These are phyloP conservation scores for Didymodactylos carnosus DNA, from an alignment of 2,888 invertebrate species.

Conservation along the genomic window DNA sequence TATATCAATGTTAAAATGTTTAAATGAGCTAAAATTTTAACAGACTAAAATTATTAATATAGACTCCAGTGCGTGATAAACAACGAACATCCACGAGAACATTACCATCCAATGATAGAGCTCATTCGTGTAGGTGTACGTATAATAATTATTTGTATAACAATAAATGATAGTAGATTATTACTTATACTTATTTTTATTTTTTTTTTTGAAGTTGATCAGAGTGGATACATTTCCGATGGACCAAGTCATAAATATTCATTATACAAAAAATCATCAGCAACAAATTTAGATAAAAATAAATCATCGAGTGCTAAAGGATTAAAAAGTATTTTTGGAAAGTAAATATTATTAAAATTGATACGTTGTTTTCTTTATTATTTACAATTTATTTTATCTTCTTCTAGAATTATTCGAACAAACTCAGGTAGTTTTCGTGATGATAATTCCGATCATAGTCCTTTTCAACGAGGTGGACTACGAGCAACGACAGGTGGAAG, in stretches of 20 bases:
- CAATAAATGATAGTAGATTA: not conserved
- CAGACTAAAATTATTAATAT: no score
- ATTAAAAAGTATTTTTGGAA: not conserved
- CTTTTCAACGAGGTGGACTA: slow-evolving; percentile 11
- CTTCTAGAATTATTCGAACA: not conserved
- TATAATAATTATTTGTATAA: not conserved
- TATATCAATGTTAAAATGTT: no score
- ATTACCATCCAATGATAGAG: not conserved
- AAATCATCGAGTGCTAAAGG: slow-evolving; percentile 1
- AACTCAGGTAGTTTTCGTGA: not conserved
- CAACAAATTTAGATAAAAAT: not conserved
- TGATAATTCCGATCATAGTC: not conserved
- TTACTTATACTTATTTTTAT: no score
- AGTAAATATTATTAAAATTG: not conserved
- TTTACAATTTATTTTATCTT: not conserved
- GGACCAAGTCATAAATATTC: not conserved
- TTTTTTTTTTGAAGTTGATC: no score
- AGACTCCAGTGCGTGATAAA: not conserved
- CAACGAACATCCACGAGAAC: not conserved
- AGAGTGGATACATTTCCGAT: not conserved
- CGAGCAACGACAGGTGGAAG: slow-evolving; percentile 7
- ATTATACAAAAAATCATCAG: not conserved
- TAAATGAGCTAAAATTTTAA: no score
- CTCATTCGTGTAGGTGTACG: not conserved
- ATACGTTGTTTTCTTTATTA: not conserved